phyloP scores from a whole-genome alignment of 2,797 vertebrate genomes.

The Sylvilagus floridanus region DNA sequence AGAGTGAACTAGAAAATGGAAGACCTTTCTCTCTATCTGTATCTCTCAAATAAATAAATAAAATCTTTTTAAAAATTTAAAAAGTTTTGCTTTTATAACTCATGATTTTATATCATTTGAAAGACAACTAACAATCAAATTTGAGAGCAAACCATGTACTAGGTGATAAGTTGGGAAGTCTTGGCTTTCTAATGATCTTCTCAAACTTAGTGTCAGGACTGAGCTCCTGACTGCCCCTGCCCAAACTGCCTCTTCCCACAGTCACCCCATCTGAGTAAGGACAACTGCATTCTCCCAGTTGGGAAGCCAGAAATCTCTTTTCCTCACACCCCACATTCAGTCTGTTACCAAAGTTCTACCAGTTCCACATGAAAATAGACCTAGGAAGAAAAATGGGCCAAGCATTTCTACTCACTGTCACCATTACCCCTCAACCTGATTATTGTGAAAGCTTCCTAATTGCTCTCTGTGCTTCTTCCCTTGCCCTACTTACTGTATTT shows the following conservation, averaged over 20 bases:
- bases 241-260: not conserved
- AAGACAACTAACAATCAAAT: not conserved
- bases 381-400: not conserved
- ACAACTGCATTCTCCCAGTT: not conserved
- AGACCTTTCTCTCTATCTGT: no score
- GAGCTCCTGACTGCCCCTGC: not conserved
- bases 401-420: not conserved
- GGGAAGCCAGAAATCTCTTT: not conserved
- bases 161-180: not conserved
- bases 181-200: constrained; percentile 23
- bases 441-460: not conserved
- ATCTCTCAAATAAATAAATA: no score
- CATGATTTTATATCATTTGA: not conserved
- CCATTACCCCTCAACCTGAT: not conserved
- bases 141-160: not conserved
- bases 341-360: not conserved
- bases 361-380: not conserved
- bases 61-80: no score
- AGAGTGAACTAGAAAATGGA: no score
- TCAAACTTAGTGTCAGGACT: not conserved
- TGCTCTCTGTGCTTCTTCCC: not conserved
- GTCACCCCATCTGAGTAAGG: not conserved
- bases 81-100: not conserved
- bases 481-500: not conserved
- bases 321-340: not conserved